A percentile compares a stretch with the other conserved stretches of the same genome.
These are phyloP conservation scores for Rhinichthys osculus DNA, from an alignment of 2,797 vertebrate species.

Conservation along the genomic window DNA sequence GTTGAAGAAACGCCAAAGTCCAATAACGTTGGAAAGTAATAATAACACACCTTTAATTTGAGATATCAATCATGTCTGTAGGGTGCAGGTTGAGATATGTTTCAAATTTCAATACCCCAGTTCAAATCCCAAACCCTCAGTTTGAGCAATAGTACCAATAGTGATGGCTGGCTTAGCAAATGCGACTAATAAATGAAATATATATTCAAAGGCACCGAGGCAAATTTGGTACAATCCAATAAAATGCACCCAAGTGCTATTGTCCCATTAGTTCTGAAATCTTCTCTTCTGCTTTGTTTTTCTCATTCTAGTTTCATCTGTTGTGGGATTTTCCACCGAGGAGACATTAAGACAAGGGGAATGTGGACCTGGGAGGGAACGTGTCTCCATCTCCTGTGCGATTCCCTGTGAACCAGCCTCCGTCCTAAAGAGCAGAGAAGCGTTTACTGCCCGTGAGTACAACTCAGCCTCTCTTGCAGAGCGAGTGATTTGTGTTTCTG, in stretches of 20 bases:
- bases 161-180: background rate
- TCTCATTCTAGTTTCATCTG: constrained; percentile 6
- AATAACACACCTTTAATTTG: background rate
- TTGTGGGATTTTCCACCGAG: constrained; percentile 51
- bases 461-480: constrained; percentile 25
- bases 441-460: constrained; percentile 64
- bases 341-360: constrained; percentile 66
- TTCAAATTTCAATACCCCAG: background rate
- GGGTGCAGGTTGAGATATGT: background rate
- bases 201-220: background rate
- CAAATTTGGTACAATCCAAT: constrained; percentile 2
- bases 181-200: background rate
- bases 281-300: constrained; percentile 10
- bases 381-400: constrained; percentile 62
- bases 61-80: background rate
- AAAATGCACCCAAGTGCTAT: background rate
- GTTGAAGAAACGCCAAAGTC: background rate
- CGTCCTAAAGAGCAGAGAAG: constrained; percentile 52
- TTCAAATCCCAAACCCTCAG: background rate
- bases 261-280: background rate
- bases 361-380: constrained; percentile 77
- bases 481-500: constrained; percentile 48
- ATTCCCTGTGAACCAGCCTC: constrained; percentile 55
- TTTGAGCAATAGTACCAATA: background rate
- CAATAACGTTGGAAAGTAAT: background rate